These are phyloP conservation scores for Rhynchophorus ferrugineus DNA, from an alignment of 1,140 invertebrate genomes.

Conservation along the genomic window DNA sequence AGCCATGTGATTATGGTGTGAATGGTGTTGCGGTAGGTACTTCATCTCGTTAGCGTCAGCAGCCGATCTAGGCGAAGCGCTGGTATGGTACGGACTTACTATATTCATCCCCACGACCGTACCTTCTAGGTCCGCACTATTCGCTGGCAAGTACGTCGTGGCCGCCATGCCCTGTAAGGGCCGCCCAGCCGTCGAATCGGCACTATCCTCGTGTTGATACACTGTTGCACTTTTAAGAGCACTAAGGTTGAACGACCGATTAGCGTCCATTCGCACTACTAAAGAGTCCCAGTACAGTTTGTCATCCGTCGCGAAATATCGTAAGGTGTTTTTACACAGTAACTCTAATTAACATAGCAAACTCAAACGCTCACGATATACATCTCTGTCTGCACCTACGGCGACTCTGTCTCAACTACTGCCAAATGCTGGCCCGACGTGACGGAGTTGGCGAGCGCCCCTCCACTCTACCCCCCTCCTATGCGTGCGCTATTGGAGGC, in stretches of 20 bases:
- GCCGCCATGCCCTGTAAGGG: constrained; percentile 67
- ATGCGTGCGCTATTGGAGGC: constrained; percentile 30
- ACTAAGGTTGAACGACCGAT: constrained; percentile 1
- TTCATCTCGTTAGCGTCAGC: constrained; percentile 87
- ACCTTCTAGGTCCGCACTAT: constrained; percentile 72
- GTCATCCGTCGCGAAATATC: constrained; percentile 5
- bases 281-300: not conserved
- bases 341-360: constrained; percentile 14
- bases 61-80: constrained; percentile 68
- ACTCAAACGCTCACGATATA: constrained; percentile 36
- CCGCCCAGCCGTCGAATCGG: constrained; percentile 51
- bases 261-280: not conserved
- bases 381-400: constrained; percentile 45
- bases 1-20: constrained; percentile 65
- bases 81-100: constrained; percentile 59
- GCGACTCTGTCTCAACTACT: constrained; percentile 38
- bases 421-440: constrained; percentile 25
- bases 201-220: constrained; percentile 51
- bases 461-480: constrained; percentile 22
- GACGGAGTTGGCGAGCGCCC: constrained; percentile 14
- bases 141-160: constrained; percentile 77
- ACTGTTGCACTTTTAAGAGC: constrained; percentile 41
- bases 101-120: constrained; percentile 65
- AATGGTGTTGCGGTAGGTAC: constrained; percentile 80
- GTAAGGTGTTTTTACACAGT: constrained; percentile 5